Evolutionary conservation across 2,888 invertebrate species (phyloP).

Genomic region (Eucera pruinosa): DNA sequence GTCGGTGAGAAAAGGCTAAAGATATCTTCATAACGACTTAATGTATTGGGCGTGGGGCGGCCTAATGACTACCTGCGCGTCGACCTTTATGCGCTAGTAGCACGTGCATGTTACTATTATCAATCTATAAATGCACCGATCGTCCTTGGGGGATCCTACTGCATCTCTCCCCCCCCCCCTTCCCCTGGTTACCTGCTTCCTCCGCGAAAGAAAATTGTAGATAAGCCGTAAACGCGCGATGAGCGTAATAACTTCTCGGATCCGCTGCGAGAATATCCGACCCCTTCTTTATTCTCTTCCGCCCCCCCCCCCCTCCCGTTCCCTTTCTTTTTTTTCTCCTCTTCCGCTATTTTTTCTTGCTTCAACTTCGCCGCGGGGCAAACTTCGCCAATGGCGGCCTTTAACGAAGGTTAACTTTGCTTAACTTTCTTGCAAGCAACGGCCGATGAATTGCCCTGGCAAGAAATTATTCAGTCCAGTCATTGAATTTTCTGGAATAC

Average conservation of each 20-base stretch:
- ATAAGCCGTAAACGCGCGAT: slow-evolving; percentile 38
- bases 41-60: slow-evolving; percentile 76
- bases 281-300: background rate
- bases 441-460: background rate
- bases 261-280: background rate
- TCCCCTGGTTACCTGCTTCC: background rate
- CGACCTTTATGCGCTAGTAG: slow-evolving; percentile 65
- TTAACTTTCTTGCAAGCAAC: background rate
- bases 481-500: background rate
- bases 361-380: background rate
- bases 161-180: background rate
- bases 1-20: slow-evolving; percentile 72
- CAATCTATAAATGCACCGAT: slow-evolving; percentile 59
- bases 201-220: slow-evolving; percentile 19
- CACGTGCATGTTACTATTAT: slow-evolving; percentile 63
- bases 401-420: slow-evolving; percentile 11
- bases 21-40: slow-evolving; percentile 80
- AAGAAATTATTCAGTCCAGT: background rate
- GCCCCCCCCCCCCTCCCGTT: too few species aligned
- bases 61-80: slow-evolving; percentile 77
- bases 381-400: slow-evolving; percentile 19
- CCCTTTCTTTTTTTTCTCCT: background rate
- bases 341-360: background rate
- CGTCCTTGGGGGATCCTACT: slow-evolving; percentile 48
- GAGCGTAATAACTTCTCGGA: slow-evolving; percentile 18